Percentiles rank a stretch among this genome's conserved stretches.
Conservation (phyloP, 2,797 vertebrate species). For the Myotis findleyi region DNA sequence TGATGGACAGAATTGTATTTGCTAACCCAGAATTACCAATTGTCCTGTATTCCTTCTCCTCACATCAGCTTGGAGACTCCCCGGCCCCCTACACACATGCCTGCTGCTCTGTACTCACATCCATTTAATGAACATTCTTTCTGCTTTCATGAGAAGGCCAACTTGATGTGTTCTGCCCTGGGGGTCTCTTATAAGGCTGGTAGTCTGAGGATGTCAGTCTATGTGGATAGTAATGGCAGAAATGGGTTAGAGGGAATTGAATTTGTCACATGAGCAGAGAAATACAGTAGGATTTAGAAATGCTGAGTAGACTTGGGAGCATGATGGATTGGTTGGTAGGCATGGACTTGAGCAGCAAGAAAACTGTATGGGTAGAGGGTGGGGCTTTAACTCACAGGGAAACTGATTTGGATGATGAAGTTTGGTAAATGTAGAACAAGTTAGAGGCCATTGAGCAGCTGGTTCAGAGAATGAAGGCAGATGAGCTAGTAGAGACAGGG, state of each 20-base stretch:
- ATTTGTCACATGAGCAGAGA: neutral
- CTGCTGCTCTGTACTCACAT: neutral
- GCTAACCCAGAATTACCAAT: neutral
- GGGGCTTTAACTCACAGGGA: neutral
- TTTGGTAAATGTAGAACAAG: neutral
- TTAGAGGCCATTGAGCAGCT: neutral
- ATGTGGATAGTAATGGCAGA: neutral
- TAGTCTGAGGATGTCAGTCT: neutral
- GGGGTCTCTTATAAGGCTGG: neutral
- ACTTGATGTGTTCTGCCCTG: neutral
- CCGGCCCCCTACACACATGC: fast-evolving
- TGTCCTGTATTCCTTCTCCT: neutral
- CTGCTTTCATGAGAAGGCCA: neutral
- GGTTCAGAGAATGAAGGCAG: neutral
- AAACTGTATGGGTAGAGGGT: neutral
- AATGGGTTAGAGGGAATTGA: neutral
- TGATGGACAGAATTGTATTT: neutral
- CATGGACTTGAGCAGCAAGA: neutral
- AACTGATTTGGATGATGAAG: neutral
- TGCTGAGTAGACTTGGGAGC: neutral
- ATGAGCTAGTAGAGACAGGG: neutral
- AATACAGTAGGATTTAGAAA: neutral
- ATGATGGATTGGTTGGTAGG: neutral
- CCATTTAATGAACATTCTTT: neutral
- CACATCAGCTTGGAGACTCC: neutral